Conservation (phyloP, 2,888 invertebrate genomes). For the Panorpa germanica region DNA sequence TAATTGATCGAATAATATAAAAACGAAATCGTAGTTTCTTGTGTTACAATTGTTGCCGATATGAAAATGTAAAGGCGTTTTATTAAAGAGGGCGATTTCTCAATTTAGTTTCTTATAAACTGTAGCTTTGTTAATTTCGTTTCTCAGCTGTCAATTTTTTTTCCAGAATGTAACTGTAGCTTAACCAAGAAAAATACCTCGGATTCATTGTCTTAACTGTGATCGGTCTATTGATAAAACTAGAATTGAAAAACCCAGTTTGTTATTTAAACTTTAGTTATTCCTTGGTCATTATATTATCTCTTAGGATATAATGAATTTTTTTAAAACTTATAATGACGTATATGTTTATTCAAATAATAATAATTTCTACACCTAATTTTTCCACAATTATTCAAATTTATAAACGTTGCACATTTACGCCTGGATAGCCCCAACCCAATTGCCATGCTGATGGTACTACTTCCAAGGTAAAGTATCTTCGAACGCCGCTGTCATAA, state of each 20-base stretch:
- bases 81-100: no score
- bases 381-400: conserved; percentile 14
- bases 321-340: conserved; percentile 12
- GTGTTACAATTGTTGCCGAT: no score
- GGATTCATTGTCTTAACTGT: conserved; percentile 23
- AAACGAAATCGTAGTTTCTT: no score
- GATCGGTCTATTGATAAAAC: conserved; percentile 3
- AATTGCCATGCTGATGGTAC: conserved; percentile 84
- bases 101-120: no score
- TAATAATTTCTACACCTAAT: not conserved
- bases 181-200: conserved; percentile 14
- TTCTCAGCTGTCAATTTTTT: not conserved
- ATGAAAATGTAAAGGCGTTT: no score
- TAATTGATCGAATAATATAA: no score
- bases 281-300: conserved; percentile 20
- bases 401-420: conserved; percentile 20
- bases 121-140: not conserved
- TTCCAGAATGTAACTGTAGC: not conserved
- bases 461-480: conserved; percentile 77
- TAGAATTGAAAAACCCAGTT: no score
- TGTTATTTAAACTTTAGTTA: no score
- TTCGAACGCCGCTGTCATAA: no score
- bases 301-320: conserved; percentile 16
- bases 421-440: conserved; percentile 49
- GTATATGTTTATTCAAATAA: not conserved